Conservation (phyloP, 1,140 invertebrate species). For the Pseudomyrmex cubaensis region DNA sequence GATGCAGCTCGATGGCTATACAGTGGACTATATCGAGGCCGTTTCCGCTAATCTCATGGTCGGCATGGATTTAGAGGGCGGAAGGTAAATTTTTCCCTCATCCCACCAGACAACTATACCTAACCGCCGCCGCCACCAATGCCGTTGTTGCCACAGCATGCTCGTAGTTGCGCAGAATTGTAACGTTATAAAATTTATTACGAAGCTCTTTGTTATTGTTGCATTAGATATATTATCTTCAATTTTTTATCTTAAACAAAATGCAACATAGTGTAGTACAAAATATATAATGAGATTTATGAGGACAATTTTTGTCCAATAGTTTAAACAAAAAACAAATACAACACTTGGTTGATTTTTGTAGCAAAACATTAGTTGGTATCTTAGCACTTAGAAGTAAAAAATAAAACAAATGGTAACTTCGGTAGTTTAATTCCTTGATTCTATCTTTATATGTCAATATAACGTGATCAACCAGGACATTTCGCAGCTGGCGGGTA, state of each 20-base stretch:
- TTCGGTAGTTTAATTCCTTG: not conserved
- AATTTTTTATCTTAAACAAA: not conserved
- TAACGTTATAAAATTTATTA: not conserved
- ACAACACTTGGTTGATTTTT: not conserved
- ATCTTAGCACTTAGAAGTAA: not conserved
- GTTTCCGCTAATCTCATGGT: conserved; percentile 95
- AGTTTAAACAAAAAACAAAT: not conserved
- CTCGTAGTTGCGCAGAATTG: conserved; percentile 26
- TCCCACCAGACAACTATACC: conserved; percentile 26
- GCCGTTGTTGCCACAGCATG: conserved; percentile 20
- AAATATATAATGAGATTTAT: not conserved
- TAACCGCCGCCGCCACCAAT: conserved; percentile 38
- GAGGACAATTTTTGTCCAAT: not conserved
- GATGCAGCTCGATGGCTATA: conserved; percentile 99
- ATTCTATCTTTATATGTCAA: not conserved
- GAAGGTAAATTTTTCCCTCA: conserved; percentile 76
- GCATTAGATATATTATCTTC: not conserved
- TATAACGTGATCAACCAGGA: conserved; percentile 21
- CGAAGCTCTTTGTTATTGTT: not conserved
- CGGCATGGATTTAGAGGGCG: conserved; percentile 89
- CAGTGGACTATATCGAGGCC: conserved; percentile 99
- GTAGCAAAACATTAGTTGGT: conserved; percentile 2
- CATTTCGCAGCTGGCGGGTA: conserved; percentile 10
- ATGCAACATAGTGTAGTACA: too few species aligned
- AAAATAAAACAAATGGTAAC: conserved; percentile 10